Percentiles rank a stretch among this genome's conserved stretches.
Conservation (phyloP, 2,113 vertebrate species). For the Tachycineta bicolor region DNA sequence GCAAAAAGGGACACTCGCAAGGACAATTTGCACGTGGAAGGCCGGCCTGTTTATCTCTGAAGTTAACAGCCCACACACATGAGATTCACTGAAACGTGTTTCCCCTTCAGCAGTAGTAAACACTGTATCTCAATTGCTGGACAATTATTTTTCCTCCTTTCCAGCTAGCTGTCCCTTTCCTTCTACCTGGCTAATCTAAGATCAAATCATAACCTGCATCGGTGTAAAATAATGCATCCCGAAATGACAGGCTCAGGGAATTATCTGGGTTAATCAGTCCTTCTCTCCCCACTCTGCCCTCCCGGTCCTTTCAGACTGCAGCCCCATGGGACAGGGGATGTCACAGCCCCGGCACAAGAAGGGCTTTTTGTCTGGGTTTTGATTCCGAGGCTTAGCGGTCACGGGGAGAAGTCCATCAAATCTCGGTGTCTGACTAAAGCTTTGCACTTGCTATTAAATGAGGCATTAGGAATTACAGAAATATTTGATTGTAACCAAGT, state of each 20-base stretch:
- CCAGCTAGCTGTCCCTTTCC: not conserved
- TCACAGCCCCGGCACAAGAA: not conserved
- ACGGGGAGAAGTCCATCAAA: not conserved
- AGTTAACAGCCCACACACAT: accelerated
- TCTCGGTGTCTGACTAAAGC: not conserved
- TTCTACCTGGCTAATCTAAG: not conserved
- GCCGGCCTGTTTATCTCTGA: not conserved
- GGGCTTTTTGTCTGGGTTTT: not conserved
- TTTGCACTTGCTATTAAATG: not conserved
- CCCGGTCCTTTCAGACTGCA: not conserved
- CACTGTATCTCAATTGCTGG: not conserved
- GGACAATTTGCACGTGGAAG: not conserved
- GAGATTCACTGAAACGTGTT: not conserved
- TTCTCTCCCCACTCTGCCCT: not conserved
- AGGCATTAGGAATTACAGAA: not conserved
- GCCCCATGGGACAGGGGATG: not conserved
- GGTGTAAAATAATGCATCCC: not conserved
- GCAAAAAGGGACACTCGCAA: too few relatives aligned
- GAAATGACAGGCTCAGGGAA: not conserved
- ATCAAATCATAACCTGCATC: not conserved
- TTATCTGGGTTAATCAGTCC: not conserved
- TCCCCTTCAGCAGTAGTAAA: not conserved
- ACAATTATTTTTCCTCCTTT: not conserved
- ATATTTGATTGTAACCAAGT: not conserved
- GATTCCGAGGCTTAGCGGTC: not conserved